Evolutionary conservation across 2,113 vertebrate species (phyloP).

Genomic region (Pogona vitticeps): DNA sequence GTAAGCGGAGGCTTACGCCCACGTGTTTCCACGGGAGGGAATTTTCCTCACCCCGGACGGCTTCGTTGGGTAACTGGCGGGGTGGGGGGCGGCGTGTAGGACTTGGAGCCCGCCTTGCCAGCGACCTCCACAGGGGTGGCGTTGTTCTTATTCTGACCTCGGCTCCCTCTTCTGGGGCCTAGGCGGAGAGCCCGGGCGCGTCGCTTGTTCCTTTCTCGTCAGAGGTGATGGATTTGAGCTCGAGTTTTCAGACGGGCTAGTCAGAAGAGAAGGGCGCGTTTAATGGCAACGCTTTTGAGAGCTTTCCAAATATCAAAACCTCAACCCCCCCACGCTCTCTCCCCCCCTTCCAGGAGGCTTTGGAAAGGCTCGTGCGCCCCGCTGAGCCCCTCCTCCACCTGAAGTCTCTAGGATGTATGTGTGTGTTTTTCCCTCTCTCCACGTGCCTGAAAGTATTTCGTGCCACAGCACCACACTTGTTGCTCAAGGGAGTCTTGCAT

Average conservation of each 20-base stretch:
- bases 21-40: fast-evolving
- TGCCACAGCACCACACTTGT: neutral
- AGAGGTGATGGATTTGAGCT: neutral
- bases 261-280: neutral
- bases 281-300: neutral
- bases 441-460: neutral
- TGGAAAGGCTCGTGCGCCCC: too few relatives aligned
- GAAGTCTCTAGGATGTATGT: too few relatives aligned
- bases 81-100: too few relatives aligned
- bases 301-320: too few relatives aligned
- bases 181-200: neutral
- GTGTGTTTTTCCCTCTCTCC: too few relatives aligned
- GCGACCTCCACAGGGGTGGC: too few relatives aligned
- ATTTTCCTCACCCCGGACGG: neutral
- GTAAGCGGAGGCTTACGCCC: neutral
- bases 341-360: neutral
- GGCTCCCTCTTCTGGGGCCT: neutral
- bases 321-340: too few relatives aligned
- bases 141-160: neutral
- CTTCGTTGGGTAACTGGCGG: too few relatives aligned
- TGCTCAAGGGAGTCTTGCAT: neutral
- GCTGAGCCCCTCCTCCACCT: neutral
- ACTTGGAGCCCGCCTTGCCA: neutral
- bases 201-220: neutral
- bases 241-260: neutral